Evolutionary conservation across 2,797 vertebrate genomes (phyloP).

Genomic region (Dipus sagitta): DNA sequence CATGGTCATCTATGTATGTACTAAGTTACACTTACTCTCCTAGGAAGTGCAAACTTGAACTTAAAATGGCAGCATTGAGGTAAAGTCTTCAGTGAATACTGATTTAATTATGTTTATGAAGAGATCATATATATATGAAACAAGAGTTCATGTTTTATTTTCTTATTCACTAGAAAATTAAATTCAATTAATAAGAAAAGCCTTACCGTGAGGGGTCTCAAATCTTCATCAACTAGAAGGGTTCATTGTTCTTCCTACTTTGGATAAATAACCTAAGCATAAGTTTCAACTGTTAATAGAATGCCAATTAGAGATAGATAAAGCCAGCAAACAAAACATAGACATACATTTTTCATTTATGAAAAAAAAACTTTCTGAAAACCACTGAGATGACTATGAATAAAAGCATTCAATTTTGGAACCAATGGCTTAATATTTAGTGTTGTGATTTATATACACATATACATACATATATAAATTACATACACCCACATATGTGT

Average conservation of each 20-base stretch:
- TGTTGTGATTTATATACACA: background rate
- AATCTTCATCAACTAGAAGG: background rate
- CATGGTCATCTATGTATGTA: background rate
- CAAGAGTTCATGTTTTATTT: conserved; percentile 40
- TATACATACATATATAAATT: no score
- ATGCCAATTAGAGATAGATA: background rate
- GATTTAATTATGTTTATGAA: conserved; percentile 23
- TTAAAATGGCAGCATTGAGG: background rate
- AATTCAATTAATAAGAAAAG: conserved; percentile 29
- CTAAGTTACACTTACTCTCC: background rate
- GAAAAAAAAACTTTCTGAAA: background rate
- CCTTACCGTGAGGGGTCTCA: background rate
- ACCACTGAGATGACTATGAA: background rate
- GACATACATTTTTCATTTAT: background rate
- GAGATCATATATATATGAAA: background rate
- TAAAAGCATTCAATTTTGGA: conserved; percentile 12
- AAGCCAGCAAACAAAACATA: background rate
- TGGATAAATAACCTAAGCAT: background rate
- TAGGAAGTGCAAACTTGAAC: background rate
- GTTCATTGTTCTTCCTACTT: background rate
- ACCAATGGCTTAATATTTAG: background rate
- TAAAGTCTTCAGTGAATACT: background rate
- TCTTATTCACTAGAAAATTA: conserved; percentile 29
- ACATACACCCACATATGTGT: background rate
- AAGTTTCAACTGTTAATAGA: background rate